Evolutionary conservation across 2,113 vertebrate species (phyloP), one percentile per base, ranked within the genome.

Genomic region (Odontesthes bonariensis): DNA sequence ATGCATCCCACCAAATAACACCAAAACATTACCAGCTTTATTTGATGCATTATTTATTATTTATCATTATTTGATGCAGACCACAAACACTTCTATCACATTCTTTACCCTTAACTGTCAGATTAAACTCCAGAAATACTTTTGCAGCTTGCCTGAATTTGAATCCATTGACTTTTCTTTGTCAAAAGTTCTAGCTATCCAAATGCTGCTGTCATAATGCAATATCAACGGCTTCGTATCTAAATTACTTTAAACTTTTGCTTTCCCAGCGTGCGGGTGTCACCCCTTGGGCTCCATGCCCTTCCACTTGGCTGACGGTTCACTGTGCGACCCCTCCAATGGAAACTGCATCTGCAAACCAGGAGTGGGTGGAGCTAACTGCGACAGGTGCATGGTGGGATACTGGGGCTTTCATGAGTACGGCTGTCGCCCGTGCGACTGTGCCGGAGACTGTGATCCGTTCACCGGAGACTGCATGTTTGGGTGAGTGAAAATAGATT

Each of bases 301-400:
- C 8, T 95, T 95, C 60, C 94, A 95, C 22, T 71, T 92, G 69
- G 92, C 89, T 3, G 92, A 92, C 0, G 47, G 60, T 72, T 91
- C 91, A 4, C 76, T 73, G 52, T 99, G 98, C 38, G 96, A 98
- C 84, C 95, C 96, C 61, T 92, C 93, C 86, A 97, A 95, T 0
- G 97, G 98, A 0, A 94, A 97, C 90, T 99, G 98, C 47, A 92
- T 96, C 85, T 99, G 98, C 88, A 99, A 98, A 85, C 96, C 96
- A 0, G 98, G 98, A 0, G 96, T 99, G 47, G 95, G 96, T 0
- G 96, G 96, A n/a, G 93, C 93, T 17, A 93, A 77, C 54, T 99
- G 98, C 1, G 96, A 98, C 92, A 94, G 81, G 77, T 99, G 98
- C 81, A 96, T 98, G 89, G 95, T 96, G 10, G 97, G 98, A 64